Evolutionary conservation across 2,797 vertebrate genomes (phyloP).

Genomic region (Esox masquinongy): DNA sequence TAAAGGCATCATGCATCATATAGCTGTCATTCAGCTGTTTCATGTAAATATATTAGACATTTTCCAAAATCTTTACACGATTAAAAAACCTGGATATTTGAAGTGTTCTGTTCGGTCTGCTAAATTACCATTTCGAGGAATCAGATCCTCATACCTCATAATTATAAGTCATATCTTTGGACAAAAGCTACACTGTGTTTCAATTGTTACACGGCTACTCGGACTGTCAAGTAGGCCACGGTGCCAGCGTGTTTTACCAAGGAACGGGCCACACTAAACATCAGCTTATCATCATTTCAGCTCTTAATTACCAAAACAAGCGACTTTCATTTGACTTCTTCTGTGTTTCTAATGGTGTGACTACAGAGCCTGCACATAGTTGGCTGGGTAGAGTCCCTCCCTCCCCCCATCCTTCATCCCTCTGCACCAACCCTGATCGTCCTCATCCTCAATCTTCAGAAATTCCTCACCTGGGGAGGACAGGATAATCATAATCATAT

Average conservation of each 20-base stretch:
- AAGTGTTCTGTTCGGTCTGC: conserved; percentile 6
- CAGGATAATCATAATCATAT: neutral
- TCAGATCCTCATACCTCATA: neutral
- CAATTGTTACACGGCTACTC: neutral
- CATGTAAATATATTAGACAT: conserved; percentile 59
- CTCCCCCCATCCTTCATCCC: conserved; percentile 76
- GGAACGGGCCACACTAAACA: conserved; percentile 18
- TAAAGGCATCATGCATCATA: conserved; percentile 48
- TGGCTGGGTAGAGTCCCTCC: conserved; percentile 80
- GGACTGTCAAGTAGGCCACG: conserved; percentile 19
- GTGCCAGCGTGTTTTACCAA: conserved; percentile 8
- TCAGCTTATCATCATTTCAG: conserved; percentile 2
- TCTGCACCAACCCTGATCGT: conserved; percentile 82
- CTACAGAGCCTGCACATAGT: conserved; percentile 78
- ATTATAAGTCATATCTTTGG: conserved; percentile 43
- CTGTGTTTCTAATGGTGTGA: neutral
- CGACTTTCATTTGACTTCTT: conserved; percentile 13
- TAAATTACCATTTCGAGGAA: conserved; percentile 18
- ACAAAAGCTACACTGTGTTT: conserved; percentile 35
- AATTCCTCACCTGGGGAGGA: conserved; percentile 75
- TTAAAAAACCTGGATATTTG: conserved; percentile 17
- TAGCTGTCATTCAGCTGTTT: conserved; percentile 46
- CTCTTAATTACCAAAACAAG: conserved; percentile 2
- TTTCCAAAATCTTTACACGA: conserved; percentile 53
- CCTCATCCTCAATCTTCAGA: conserved; percentile 79